Evolutionary conservation across 2,797 vertebrate genomes (phyloP), one percentile per base, ranked within the genome.

Genomic region (Heliangelus exortis): DNA sequence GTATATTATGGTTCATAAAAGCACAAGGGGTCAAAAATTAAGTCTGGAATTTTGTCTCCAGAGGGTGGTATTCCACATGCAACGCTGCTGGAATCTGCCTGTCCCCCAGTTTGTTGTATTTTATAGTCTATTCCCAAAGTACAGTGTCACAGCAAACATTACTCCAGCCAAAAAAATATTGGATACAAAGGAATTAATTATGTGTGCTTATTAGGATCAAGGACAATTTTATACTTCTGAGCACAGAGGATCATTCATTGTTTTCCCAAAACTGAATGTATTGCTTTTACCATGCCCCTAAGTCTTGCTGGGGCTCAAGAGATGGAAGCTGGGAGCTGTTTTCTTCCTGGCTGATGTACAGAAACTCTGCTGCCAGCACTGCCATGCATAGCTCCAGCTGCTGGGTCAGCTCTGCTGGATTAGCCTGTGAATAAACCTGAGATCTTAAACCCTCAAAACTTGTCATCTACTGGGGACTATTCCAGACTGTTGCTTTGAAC

Each of bases 141-240:
- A 74, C 68, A 63, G 11, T 55, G 31, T 45, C 50, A 63, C 55
- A 9, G 0, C n/a, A 71, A 90, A 88, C n/a, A 45, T 22, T 59
- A 21, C 29, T 90, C 65, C 36, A 83, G 61, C 31, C 57, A 78
- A 87, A 76, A 63, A 63, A 17, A 1, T 61, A 34, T 10, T 65
- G 88, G 29, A 29, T 47, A 80, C 21, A 57, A 94, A 74, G 65
- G 4, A 90, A 92, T 85, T 77, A 50, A 87, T 79, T 89, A 72
- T 29, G 43, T 47, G 14, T 84, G 22, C 43, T 83, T 67, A 72
- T 57, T 85, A 92, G 22, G 51, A 93, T 62, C 73, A 85, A 85
- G 57, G 65, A 63, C n/a, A 39, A 54, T 76, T 91, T 77, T 78
- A 45, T 53, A 10, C 39, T 84, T 84, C 50, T 69, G 62, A 78